Evolutionary conservation across 2,888 invertebrate genomes (phyloP), one percentile per base, ranked within the genome.

Genomic region (Myathropa florea): DNA sequence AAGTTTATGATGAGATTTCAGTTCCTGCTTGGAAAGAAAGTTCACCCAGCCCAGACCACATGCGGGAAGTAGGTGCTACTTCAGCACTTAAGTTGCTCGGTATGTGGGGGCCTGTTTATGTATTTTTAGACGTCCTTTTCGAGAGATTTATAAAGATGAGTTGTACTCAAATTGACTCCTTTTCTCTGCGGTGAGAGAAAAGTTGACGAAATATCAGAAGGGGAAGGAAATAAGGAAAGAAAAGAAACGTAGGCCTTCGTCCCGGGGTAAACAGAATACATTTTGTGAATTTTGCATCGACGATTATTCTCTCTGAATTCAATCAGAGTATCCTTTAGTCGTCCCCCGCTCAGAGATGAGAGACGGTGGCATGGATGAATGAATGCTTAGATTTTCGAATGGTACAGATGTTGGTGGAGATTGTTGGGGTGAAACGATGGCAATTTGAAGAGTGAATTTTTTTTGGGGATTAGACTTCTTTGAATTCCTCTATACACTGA

Each of bases 1-100:
- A 81, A 84, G 81, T 81, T 76, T 59, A 63, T 63, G 33, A 72
- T 65, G 64, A 46, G 57, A 59, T 64, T 33, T 46, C n/a, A 12
- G 18, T 57, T 68, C 53, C 30, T 46, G 28, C 26, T 79, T 21
- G 28, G 23, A 23, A n/a, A 26, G 21, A 55, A 75, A 75, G 39
- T 59, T 46, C 23, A 30, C 24, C 68, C 10, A 18, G 18, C 28
- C 39, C 57, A 46, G 59, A 24, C 23, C 46, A 28, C 26, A 55
- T 61, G 36, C 61, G 55, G 67, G 33, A 80, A 33, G 30, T 73
- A 68, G 72, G 67, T 68, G 63, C 73, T 30, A 68, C 73, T 68
- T 80, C 65, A 63, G 55, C 26, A 28, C 26, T 63, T 28, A 46
- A 4, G 28, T 64, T 39, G 10, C n/a, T 36, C 18, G 7, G 26